Percentiles rank a stretch among this genome's conserved stretches.
phyloP scores from a whole-genome alignment of 1,140 invertebrate species.

The Heliothis virescens region DNA sequence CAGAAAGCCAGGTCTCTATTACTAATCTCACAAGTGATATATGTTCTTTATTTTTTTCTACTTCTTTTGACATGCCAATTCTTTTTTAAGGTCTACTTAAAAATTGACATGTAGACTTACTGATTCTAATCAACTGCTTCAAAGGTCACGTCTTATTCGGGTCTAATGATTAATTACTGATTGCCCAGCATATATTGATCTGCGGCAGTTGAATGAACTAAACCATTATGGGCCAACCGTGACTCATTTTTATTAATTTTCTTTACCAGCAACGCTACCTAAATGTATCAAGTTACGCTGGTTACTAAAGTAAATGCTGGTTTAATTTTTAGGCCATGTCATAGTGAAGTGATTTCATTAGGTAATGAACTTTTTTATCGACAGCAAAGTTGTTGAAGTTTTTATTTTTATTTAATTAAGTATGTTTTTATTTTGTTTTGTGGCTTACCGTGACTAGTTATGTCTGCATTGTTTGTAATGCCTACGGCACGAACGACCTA shows the following conservation, averaged over 20 bases:
- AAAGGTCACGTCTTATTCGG: neutral
- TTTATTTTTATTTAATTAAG: slow-evolving; percentile 25
- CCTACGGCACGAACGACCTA: neutral
- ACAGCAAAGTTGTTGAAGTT: neutral
- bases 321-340: slow-evolving; percentile 3
- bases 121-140: too few relatives aligned
- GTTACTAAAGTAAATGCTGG: neutral
- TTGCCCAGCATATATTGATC: neutral
- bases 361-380: slow-evolving; percentile 21
- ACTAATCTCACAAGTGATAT: neutral
- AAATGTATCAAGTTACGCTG: neutral
- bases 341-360: slow-evolving; percentile 20
- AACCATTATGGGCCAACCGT: neutral
- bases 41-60: too few relatives aligned
- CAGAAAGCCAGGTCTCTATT: neutral
- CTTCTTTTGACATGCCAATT: too few relatives aligned
- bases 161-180: neutral
- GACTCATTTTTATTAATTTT: neutral
- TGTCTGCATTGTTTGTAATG: neutral
- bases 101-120: too few relatives aligned
- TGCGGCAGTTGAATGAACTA: neutral
- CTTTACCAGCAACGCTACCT: neutral
- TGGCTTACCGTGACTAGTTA: neutral
- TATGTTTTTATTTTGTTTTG: neutral
- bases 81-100: too few relatives aligned